Evolutionary conservation across 2,113 vertebrate species (phyloP).

Genomic region (Mystacornis crossleyi): DNA sequence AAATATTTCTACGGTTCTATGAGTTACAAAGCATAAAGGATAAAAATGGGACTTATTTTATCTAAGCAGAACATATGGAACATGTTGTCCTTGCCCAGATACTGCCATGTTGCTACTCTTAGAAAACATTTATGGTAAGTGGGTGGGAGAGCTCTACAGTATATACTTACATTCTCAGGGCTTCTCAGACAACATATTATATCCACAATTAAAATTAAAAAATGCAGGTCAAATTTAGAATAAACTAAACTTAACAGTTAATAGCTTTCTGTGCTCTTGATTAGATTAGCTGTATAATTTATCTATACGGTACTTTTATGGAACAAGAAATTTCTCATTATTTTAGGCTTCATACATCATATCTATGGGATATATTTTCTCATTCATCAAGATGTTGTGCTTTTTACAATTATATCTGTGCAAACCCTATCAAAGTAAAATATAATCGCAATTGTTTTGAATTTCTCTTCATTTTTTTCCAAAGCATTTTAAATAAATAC

Average conservation of each 20-base stretch:
- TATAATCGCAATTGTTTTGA: constrained; percentile 41
- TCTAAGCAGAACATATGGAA: neutral
- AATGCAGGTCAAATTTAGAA: neutral
- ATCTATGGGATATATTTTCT: neutral
- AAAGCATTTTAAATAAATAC: constrained; percentile 32
- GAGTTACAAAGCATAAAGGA: neutral
- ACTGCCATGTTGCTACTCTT: neutral
- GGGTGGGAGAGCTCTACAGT: neutral
- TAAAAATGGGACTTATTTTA: neutral
- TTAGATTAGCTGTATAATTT: neutral
- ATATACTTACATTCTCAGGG: neutral
- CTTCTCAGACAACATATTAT: neutral
- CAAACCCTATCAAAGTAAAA: constrained; percentile 32
- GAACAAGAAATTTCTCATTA: neutral
- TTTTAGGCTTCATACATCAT: neutral
- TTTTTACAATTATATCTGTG: neutral
- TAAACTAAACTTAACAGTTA: neutral
- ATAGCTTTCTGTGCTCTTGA: neutral
- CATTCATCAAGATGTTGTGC: neutral
- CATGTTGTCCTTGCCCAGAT: neutral
- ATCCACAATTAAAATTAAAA: neutral
- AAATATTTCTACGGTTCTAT: neutral
- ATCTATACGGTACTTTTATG: neutral
- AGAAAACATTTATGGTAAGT: neutral
- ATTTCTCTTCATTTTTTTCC: neutral